Evolutionary conservation across 2,888 invertebrate genomes (phyloP).

Genomic region (Nymphalis urticae): DNA sequence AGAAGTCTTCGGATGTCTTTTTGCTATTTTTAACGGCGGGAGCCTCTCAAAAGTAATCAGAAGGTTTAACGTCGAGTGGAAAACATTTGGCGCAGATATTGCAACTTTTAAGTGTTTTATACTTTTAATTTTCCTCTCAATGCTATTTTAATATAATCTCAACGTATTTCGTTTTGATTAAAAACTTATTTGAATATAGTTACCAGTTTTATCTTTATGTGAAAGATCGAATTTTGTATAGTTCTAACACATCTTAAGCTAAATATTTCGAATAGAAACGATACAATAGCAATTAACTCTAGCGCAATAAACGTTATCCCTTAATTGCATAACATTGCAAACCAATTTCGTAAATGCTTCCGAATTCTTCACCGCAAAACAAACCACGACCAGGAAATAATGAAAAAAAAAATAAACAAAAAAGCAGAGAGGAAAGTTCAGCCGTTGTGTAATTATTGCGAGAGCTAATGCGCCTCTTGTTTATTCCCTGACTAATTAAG

Average conservation of each 20-base stretch:
- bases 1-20: constrained; percentile 60
- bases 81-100: constrained; percentile 63
- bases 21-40: constrained; percentile 63
- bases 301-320: constrained; percentile 37
- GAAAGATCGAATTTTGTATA: constrained; percentile 25
- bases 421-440: constrained; percentile 46
- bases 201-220: not conserved
- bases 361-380: constrained; percentile 68
- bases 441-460: constrained; percentile 75
- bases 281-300: constrained; percentile 22
- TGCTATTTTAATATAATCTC: constrained; percentile 35
- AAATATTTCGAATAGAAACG: constrained; percentile 5
- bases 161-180: not conserved
- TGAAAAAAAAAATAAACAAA: constrained; percentile 47
- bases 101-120: constrained; percentile 70
- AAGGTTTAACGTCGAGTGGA: constrained; percentile 63
- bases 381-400: constrained; percentile 60
- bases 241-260: constrained; percentile 26
- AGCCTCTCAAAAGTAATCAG: constrained; percentile 76
- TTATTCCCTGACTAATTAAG: constrained; percentile 80
- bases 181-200: not conserved
- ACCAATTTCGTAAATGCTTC: constrained; percentile 76
- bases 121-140: constrained; percentile 64
- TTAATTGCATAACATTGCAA: constrained; percentile 62
- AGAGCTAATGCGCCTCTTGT: constrained; percentile 79